Evolutionary conservation across 2,113 vertebrate species (phyloP).

Genomic region (Lonchura striata): DNA sequence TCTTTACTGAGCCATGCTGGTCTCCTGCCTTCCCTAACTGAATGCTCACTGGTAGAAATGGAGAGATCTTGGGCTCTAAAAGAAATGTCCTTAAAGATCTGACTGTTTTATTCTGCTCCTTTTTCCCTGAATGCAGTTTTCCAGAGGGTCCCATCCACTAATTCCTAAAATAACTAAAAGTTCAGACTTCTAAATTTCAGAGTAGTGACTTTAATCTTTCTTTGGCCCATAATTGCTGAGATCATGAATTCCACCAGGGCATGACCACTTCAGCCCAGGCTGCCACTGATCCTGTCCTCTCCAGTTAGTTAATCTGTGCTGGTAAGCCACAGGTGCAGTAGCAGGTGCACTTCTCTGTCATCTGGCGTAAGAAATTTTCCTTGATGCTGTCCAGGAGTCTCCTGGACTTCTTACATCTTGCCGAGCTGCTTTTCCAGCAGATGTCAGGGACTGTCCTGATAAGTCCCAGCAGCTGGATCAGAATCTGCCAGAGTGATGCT

Average conservation of each 20-base stretch:
- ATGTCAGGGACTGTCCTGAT: background rate
- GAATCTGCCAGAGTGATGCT: background rate
- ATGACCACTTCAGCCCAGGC: background rate
- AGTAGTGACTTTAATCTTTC: background rate
- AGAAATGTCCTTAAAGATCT: background rate
- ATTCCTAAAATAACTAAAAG: background rate
- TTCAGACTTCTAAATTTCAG: background rate
- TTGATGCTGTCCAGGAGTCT: background rate
- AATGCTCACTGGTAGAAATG: background rate
- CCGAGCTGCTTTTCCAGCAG: background rate
- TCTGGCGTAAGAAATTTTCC: background rate
- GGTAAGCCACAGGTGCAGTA: background rate
- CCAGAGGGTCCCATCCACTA: background rate
- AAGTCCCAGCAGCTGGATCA: background rate
- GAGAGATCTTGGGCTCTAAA: background rate
- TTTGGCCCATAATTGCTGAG: background rate
- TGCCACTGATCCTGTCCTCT: background rate
- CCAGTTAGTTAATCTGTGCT: background rate
- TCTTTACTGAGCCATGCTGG: background rate
- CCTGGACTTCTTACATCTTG: background rate
- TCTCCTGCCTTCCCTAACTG: background rate
- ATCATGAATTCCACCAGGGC: background rate
- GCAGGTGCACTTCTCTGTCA: background rate
- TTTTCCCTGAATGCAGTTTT: background rate
- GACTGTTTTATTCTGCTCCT: background rate